phyloP scores from a whole-genome alignment of 2,797 vertebrate genomes.

The Peromyscus aztecus region DNA sequence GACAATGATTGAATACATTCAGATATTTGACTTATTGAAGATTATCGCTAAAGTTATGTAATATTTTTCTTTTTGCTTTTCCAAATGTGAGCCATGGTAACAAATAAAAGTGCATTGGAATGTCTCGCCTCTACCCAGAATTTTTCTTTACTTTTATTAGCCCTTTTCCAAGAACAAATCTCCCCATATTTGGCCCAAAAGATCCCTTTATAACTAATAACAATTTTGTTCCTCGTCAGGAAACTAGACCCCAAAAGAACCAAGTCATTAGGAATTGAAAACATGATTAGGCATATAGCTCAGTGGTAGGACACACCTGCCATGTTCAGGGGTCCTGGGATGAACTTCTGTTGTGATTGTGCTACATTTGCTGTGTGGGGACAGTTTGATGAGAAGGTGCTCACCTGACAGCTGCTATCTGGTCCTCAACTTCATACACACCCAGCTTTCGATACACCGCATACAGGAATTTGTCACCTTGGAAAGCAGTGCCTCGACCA shows the following conservation, averaged over 20 bases:
- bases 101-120: background rate
- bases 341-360: background rate
- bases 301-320: background rate
- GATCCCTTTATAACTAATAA: conserved; percentile 51
- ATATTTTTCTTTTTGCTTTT: background rate
- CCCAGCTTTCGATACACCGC: conserved; percentile 90
- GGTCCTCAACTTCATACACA: conserved; percentile 91
- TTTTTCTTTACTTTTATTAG: conserved; percentile 36
- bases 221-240: background rate
- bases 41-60: background rate
- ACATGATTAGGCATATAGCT: background rate
- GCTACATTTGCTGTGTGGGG: background rate
- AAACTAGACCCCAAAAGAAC: background rate
- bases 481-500: conserved; percentile 91
- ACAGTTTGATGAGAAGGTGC: conserved; percentile 64
- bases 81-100: background rate
- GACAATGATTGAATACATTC: conserved; percentile 42
- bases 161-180: background rate
- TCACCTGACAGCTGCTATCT: conserved; percentile 91
- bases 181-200: conserved; percentile 38
- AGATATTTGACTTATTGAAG: conserved; percentile 22
- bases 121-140: background rate
- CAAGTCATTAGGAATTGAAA: conserved; percentile 19
- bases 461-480: conserved; percentile 90
- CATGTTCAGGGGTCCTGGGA: background rate